phyloP scores from a whole-genome alignment of 23 tunicate species.

The Pegea sp. region DNA sequence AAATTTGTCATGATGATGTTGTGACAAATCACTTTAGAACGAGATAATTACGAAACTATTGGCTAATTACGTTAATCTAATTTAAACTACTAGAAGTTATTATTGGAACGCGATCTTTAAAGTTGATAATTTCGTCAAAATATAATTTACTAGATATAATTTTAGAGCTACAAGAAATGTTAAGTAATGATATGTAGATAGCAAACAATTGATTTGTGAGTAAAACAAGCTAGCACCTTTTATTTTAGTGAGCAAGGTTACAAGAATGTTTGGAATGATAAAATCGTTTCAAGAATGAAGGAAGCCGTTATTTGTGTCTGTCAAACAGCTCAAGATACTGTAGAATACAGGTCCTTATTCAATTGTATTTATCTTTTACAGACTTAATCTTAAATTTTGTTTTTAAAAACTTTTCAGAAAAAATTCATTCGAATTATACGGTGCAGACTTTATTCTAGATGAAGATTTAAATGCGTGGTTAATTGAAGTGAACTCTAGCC shows the following conservation, averaged over 20 bases:
- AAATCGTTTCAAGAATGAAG: conserved; percentile 70
- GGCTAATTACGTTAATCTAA: no score
- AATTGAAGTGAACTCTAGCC: conserved; percentile 93
- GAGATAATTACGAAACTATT: no score
- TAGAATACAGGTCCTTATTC: conserved; percentile 61
- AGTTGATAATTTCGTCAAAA: no score
- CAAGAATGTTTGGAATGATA: conserved; percentile 62
- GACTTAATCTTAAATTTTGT: background rate
- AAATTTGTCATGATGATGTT: no score
- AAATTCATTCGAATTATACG: conserved; percentile 85
- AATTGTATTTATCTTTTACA: background rate
- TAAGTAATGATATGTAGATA: background rate
- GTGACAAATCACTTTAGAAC: no score
- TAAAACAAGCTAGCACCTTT: no score
- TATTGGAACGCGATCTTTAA: no score
- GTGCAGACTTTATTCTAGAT: conserved; percentile 96
- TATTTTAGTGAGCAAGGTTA: conserved; percentile 37
- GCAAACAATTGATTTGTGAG: background rate
- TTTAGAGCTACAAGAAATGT: no score
- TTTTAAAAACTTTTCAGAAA: conserved; percentile 17
- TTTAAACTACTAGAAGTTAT: no score
- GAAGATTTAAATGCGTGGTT: conserved; percentile 81
- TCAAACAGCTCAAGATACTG: conserved; percentile 72
- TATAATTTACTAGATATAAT: no score
- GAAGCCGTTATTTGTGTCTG: conserved; percentile 64